These are phyloP conservation scores for Pseudomugil gertrudae DNA, from an alignment of 2,797 vertebrate species.

Conservation along the genomic window DNA sequence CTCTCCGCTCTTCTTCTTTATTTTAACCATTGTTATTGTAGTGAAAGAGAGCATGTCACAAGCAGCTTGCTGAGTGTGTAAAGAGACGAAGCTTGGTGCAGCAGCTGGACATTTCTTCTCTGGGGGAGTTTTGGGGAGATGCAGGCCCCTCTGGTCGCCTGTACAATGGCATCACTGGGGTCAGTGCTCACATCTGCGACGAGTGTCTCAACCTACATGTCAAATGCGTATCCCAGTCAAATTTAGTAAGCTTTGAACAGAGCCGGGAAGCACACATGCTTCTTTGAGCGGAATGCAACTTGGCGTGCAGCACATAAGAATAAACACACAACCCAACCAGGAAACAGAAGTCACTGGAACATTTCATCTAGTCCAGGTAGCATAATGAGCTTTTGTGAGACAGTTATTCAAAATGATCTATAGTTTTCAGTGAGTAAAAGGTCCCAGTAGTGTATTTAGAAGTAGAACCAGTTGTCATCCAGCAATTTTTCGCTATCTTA, in stretches of 20 bases:
- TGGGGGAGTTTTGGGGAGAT: slow-evolving; percentile 51
- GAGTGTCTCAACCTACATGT: slow-evolving; percentile 73
- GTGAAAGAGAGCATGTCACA: slow-evolving; percentile 58
- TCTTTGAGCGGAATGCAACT: slow-evolving; percentile 63
- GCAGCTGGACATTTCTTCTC: slow-evolving; percentile 64
- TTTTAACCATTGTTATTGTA: slow-evolving; percentile 28
- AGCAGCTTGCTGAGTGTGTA: slow-evolving; percentile 39
- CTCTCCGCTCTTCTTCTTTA: not conserved
- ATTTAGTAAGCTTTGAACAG: slow-evolving; percentile 68
- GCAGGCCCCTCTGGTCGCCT: slow-evolving; percentile 44
- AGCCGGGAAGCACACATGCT: slow-evolving; percentile 52
- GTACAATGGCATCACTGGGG: slow-evolving; percentile 57
- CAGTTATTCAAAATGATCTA: not conserved
- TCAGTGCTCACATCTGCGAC: slow-evolving; percentile 69
- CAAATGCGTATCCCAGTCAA: slow-evolving; percentile 70
- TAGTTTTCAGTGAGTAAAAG: not conserved
- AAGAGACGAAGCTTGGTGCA: slow-evolving; percentile 33
- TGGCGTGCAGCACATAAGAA: slow-evolving; percentile 59
- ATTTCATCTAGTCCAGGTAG: slow-evolving; percentile 38
- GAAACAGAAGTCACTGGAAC: slow-evolving; percentile 28
- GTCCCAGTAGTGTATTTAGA: slow-evolving; percentile 24
- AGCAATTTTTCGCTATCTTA: not conserved
- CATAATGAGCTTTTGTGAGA: not conserved
- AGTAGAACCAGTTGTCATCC: slow-evolving; percentile 22
- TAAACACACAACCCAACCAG: slow-evolving; percentile 53